These are phyloP conservation scores for Incurvaria masculella DNA, from an alignment of 2,888 invertebrate genomes.

Conservation along the genomic window DNA sequence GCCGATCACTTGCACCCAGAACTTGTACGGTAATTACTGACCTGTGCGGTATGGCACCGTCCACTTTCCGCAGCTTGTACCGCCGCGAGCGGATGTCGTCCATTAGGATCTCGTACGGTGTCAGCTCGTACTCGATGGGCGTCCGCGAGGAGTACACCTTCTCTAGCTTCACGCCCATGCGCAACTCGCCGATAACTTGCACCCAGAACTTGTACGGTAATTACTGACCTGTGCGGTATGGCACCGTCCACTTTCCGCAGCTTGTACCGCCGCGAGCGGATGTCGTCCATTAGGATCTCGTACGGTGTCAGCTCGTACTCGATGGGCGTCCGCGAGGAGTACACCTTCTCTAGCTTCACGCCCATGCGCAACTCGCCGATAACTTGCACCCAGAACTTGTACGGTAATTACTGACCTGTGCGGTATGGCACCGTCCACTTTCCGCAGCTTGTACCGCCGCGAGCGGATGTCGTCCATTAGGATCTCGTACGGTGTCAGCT, in stretches of 20 bases:
- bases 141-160: slow-evolving; percentile 75
- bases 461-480: slow-evolving; percentile 94
- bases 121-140: slow-evolving; percentile 88
- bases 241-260: slow-evolving; percentile 85
- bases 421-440: slow-evolving; percentile 81
- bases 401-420: slow-evolving; percentile 64
- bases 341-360: slow-evolving; percentile 87
- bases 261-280: slow-evolving; percentile 81
- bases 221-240: slow-evolving; percentile 62
- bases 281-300: slow-evolving; percentile 96
- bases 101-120: slow-evolving; percentile 95
- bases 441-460: slow-evolving; percentile 84
- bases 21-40: slow-evolving; percentile 71
- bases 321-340: slow-evolving; percentile 70
- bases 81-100: slow-evolving; percentile 88
- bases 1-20: slow-evolving; percentile 94
- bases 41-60: slow-evolving; percentile 74
- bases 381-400: slow-evolving; percentile 94
- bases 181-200: slow-evolving; percentile 89
- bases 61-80: slow-evolving; percentile 86
- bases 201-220: slow-evolving; percentile 90
- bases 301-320: slow-evolving; percentile 95
- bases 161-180: slow-evolving; percentile 90
- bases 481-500: slow-evolving; percentile 96
- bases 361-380: slow-evolving; percentile 89